Base-by-base conservation (phyloP, 2,797 vertebrate genomes). In the Gambusia yucatana region DNA sequence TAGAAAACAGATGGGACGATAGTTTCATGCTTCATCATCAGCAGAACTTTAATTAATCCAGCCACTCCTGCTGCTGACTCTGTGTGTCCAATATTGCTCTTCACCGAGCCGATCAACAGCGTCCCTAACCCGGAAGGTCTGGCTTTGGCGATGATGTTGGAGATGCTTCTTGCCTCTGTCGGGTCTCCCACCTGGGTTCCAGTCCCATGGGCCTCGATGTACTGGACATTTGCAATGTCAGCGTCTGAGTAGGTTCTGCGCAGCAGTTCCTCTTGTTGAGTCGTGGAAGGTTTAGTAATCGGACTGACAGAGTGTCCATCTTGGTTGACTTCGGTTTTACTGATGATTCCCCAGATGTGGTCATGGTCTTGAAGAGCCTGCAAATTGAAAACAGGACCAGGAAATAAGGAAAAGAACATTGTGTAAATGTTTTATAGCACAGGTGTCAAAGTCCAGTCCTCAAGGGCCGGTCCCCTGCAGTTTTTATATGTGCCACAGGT, bases 51-150 rank as follows among this genome's bases (percentile, higher is more conserved):
- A 83, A 98, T 97, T 6, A 98, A 93, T 63, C 92, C 96, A 0
- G 97, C 97, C 63, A 97, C 94, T 81, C 97, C 97, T 6, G 97
- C 96, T n/a, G 97, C 97, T 63, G 97, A 97, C 87, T 98, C 97
- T 0, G 96, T 96, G 77, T 98, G 97, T 82, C 97, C 97, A 57
- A 97, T 97, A 86, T 98, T 98, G 75, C 97, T 94, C 92, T 97
- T 98, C 77, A 98, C 95, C 13, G 97, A 98, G 25, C 97, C 97
- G 0, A 97, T 93, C 85, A 75, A 79, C 41, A 98, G 93, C 36
- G 72, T 33, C 8, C 92, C 88, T 71, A 84, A 87, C 74, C 63
- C 84, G 3, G 87, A 80, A 87, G 92, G 79, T 79, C 90, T 96
- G 22, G 89, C 94, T 93, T 94, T 96, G 50, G 94, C 94, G 22